Evolutionary conservation across 2,113 vertebrate species (phyloP), one percentile per base, ranked within the genome.

Genomic region (Aptenodytes patagonicus): DNA sequence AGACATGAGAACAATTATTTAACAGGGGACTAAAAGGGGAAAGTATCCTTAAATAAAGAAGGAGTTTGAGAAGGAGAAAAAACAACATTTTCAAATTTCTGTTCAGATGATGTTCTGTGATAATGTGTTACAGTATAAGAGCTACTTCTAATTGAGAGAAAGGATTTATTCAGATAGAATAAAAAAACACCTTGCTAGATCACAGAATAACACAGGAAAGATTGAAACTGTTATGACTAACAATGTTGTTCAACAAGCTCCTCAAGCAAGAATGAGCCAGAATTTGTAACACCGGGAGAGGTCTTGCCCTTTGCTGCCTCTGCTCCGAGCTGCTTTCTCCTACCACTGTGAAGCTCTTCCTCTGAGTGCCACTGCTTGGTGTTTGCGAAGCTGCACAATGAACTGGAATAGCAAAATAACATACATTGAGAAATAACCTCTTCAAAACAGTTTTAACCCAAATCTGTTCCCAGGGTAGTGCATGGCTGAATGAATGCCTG

Each of bases 361-460:
- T 76, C 66, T 34, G 46, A 89, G 38, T 55, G 89, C 36, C 32
- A 32, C 47, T 73, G 72, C 49, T 78, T 77, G 64, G 42, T 78
- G 80, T 49, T 87, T 46, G 83, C 15, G 17, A 83, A 89, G 40
- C 76, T 69, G 42, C 72, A 77, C 0, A 1, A 91, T 78, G 57
- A 93, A 64, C 88, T 57, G 55, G 19, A 78, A 81, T 21, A 90
- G 51, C 68, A 81, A 87, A 96, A 92, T 80, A 95, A 89, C 42
- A 92, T 28, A 75, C n/a, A 84, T 34, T 70, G 69, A 95, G 81
- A 92, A 95, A 89, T 51, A 87, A 89, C 83, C 83, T 91, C 83
- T 75, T 83, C 64, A 70, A 62, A 93, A 81, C n/a, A 60, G 46
- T 92, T 95, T 83, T 89, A 89, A 93, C 80, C 51, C 51, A 81